A percentile compares a stretch with the other conserved stretches of the same genome.
phyloP scores from a whole-genome alignment of 2,113 vertebrate species.

The Ahaetulla prasina region DNA sequence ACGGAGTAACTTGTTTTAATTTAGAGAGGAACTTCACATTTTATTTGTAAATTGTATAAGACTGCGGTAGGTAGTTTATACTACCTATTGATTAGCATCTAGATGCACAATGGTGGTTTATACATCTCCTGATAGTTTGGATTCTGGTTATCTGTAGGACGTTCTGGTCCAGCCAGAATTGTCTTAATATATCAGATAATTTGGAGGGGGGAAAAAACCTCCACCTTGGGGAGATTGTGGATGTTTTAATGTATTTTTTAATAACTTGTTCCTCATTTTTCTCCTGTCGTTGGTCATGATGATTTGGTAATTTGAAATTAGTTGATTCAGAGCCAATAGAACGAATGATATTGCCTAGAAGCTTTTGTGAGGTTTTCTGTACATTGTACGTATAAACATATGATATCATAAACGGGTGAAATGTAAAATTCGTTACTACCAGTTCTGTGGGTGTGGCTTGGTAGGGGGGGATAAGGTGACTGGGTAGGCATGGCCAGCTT shows the following conservation, averaged over 20 bases:
- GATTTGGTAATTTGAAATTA: background rate
- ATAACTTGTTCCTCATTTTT: background rate
- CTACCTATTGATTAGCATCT: background rate
- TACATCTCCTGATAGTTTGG: background rate
- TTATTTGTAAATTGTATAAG: background rate
- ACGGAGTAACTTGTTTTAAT: conserved; percentile 8
- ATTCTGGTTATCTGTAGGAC: background rate
- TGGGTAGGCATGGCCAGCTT: no score
- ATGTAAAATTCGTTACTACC: no score
- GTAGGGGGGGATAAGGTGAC: no score
- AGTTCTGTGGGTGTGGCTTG: no score
- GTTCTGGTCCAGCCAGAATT: background rate
- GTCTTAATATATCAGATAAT: background rate
- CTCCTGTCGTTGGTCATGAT: background rate
- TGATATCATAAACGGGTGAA: no score
- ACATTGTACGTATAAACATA: background rate
- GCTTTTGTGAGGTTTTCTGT: background rate
- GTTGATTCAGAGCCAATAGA: background rate
- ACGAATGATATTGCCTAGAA: background rate
- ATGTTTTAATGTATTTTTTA: background rate
- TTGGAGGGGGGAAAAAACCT: background rate
- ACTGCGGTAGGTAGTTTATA: background rate
- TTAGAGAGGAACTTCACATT: background rate
- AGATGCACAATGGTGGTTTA: background rate
- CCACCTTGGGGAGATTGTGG: background rate